phyloP scores from a whole-genome alignment of 2,113 vertebrate genomes.

The Menidia beryllina region DNA sequence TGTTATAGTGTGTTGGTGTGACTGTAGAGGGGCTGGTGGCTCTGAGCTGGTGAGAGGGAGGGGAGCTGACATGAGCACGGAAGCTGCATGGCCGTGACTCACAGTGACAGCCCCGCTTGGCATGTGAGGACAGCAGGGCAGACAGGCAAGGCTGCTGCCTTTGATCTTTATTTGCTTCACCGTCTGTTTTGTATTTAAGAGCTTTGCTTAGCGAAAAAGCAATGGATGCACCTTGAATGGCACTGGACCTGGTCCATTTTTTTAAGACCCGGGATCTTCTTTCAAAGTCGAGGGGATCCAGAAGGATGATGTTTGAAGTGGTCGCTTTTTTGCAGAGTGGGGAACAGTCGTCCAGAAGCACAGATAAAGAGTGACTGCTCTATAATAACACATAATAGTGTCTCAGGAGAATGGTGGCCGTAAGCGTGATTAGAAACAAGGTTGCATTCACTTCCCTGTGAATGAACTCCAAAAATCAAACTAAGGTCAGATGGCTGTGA shows the following conservation, averaged over 20 bases:
- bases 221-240: slow-evolving; percentile 82
- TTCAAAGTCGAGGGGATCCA: slow-evolving; percentile 77
- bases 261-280: slow-evolving; percentile 77
- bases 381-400: slow-evolving; percentile 64
- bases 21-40: slow-evolving; percentile 33
- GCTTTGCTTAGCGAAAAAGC: slow-evolving; percentile 78
- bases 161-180: slow-evolving; percentile 84
- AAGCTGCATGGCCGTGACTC: slow-evolving; percentile 78
- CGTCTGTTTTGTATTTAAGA: slow-evolving; percentile 85
- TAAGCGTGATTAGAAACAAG: slow-evolving; percentile 46
- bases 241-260: slow-evolving; percentile 68
- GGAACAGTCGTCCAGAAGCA: slow-evolving; percentile 56
- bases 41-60: slow-evolving; percentile 38
- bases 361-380: slow-evolving; percentile 66
- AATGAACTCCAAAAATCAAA: slow-evolving; percentile 51
- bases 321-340: slow-evolving; percentile 37
- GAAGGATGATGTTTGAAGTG: slow-evolving; percentile 64
- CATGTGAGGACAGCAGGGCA: slow-evolving; percentile 80
- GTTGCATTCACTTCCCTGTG: slow-evolving; percentile 44
- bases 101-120: slow-evolving; percentile 80
- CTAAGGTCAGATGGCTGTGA: slow-evolving; percentile 45
- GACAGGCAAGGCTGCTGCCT: slow-evolving; percentile 71
- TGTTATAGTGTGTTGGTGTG: slow-evolving; percentile 24
- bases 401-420: slow-evolving; percentile 45
- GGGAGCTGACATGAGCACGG: slow-evolving; percentile 41